phyloP scores from a whole-genome alignment of 2,113 vertebrate genomes.

The Athene noctua region DNA sequence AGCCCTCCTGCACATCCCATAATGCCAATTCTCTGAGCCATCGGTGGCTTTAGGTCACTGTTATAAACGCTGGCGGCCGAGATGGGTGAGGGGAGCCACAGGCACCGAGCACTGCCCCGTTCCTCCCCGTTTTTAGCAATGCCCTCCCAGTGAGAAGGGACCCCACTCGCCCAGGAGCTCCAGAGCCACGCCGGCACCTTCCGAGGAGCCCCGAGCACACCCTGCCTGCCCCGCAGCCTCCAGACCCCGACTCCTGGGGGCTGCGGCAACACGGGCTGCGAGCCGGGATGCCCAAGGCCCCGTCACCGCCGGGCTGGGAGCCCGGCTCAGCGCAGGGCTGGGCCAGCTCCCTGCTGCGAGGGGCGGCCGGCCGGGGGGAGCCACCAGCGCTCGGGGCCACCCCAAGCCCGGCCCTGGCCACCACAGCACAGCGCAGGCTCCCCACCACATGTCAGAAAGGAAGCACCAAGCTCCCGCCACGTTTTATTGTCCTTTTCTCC shows the following conservation, averaged over 20 bases:
- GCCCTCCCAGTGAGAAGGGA: background rate
- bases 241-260: background rate
- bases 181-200: background rate
- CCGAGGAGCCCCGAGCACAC: background rate
- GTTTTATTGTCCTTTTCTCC: too few relatives aligned
- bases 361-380: background rate
- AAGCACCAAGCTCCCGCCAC: background rate
- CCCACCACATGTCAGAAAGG: too few relatives aligned
- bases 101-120: background rate
- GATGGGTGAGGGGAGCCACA: background rate
- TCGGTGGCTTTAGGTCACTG: background rate
- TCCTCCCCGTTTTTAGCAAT: background rate
- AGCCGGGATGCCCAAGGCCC: background rate
- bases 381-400: accelerated
- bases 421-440: accelerated
- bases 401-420: background rate
- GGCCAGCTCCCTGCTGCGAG: background rate
- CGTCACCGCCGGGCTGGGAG: too few relatives aligned
- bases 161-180: accelerated
- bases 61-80: accelerated
- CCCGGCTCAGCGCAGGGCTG: too few relatives aligned
- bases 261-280: background rate
- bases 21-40: background rate
- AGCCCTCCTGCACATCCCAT: background rate
- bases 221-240: background rate